These are phyloP conservation scores for Plagodis dolabraria DNA, from an alignment of 2,888 invertebrate species.

Conservation along the genomic window DNA sequence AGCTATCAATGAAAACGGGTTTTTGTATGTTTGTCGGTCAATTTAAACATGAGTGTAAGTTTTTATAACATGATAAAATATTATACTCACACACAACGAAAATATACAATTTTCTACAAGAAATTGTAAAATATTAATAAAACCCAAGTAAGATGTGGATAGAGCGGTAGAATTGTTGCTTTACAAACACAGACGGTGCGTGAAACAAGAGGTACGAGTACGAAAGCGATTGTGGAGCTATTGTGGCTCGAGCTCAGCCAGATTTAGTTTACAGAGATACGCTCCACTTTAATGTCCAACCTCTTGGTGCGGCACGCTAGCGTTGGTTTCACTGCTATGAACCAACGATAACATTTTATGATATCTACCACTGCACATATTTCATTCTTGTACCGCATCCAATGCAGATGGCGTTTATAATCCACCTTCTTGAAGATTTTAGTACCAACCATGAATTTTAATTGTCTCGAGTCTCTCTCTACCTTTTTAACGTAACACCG, in stretches of 20 bases:
- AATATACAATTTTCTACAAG: conserved; percentile 9
- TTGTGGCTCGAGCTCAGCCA: conserved; percentile 54
- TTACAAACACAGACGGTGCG: conserved; percentile 65
- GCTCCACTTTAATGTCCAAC: conserved; percentile 63
- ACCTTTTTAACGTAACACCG: conserved; percentile 24
- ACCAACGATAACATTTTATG: conserved; percentile 44
- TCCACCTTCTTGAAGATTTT: neutral
- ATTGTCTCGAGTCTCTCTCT: conserved; percentile 14
- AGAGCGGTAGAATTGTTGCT: conserved; percentile 46
- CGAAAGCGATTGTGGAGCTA: conserved; percentile 62
- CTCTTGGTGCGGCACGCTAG: conserved; percentile 56
- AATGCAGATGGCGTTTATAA: neutral
- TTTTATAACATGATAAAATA: neutral
- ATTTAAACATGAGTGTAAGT: neutral
- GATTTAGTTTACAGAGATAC: conserved; percentile 70
- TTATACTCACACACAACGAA: neutral
- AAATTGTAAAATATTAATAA: too few species aligned
- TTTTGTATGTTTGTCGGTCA: too few species aligned
- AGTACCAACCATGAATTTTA: conserved; percentile 12
- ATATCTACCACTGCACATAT: conserved; percentile 24
- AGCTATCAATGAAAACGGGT: too few species aligned
- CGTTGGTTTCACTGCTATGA: conserved; percentile 47
- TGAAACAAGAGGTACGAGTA: conserved; percentile 65
- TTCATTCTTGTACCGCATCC: conserved; percentile 11
- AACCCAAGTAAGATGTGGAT: conserved; percentile 6